Conservation (phyloP, 2,797 vertebrate genomes). For the Rhynchotus rufescens region DNA sequence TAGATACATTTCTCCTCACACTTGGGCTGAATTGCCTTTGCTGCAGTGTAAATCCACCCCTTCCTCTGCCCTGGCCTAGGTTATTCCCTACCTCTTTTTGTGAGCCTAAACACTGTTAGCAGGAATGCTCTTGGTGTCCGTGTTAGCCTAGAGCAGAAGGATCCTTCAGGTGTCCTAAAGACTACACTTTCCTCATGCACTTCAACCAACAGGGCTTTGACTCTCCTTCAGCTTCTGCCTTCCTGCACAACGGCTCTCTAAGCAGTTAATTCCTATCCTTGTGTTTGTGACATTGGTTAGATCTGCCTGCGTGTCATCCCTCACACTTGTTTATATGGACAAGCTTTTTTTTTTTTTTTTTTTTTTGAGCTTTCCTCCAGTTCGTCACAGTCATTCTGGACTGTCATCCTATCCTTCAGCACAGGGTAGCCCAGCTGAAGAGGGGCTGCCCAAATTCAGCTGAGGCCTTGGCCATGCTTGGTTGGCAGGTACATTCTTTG, state of each 20-base stretch:
- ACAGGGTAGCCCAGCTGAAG: neutral
- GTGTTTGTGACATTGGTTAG: neutral
- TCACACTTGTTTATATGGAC: neutral
- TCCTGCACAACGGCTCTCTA: neutral
- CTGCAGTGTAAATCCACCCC: neutral
- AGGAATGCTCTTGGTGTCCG: neutral
- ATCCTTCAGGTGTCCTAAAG: neutral
- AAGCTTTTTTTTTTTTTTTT: neutral
- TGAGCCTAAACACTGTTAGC: neutral
- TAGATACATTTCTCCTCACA: neutral
- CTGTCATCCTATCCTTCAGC: neutral
- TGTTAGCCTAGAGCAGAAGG: neutral
- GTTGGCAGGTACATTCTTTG: neutral
- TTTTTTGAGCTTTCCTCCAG: neutral
- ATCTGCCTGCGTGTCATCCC: neutral
- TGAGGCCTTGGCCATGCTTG: neutral
- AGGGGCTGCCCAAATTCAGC: neutral
- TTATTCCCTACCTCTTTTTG: neutral
- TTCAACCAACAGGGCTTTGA: neutral
- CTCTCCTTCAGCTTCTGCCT: neutral
- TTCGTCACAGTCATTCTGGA: neutral
- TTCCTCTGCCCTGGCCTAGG: neutral
- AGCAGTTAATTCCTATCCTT: neutral
- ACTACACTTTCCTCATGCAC: neutral
- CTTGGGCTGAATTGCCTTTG: neutral